Conservation (phyloP, 2,113 vertebrate species). For the Tyrannus savana region DNA sequence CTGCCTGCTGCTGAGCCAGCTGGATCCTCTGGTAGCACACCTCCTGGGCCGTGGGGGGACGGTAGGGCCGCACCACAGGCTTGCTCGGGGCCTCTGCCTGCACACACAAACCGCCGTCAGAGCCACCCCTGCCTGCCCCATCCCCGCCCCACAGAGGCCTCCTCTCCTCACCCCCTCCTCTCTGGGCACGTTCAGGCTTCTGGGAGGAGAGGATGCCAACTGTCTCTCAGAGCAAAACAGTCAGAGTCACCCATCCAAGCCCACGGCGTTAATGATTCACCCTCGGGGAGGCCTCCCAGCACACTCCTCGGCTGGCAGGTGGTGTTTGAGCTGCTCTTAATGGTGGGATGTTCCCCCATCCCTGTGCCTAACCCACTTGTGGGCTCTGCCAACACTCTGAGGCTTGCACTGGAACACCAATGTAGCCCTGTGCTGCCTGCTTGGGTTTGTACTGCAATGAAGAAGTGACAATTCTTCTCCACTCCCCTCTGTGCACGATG, state of each 20-base stretch:
- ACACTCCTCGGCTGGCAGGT: not conserved
- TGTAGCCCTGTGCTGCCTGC: fast-evolving
- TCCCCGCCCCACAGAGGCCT: not conserved
- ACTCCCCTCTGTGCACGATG: fast-evolving
- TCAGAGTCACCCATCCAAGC: not conserved
- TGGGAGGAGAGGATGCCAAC: not conserved
- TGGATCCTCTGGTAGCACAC: conserved; percentile 92
- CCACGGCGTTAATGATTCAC: not conserved
- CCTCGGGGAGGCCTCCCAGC: not conserved
- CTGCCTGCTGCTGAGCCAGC: conserved; percentile 84
- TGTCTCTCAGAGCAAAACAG: not conserved
- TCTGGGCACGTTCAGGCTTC: not conserved
- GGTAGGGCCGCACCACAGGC: conserved; percentile 68
- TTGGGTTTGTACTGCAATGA: not conserved
- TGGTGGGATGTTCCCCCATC: not conserved
- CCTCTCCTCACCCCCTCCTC: not conserved
- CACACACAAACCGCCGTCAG: not conserved
- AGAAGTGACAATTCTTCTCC: not conserved
- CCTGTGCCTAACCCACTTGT: not conserved
- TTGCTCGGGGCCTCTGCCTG: conserved; percentile 75
- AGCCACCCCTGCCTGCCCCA: not conserved
- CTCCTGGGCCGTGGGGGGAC: conserved; percentile 87
- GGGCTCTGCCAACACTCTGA: not conserved
- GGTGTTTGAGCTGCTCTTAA: not conserved
- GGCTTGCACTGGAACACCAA: not conserved